These are phyloP conservation scores for Melanostoma scalare DNA, from an alignment of 2,888 invertebrate genomes.

Conservation along the genomic window DNA sequence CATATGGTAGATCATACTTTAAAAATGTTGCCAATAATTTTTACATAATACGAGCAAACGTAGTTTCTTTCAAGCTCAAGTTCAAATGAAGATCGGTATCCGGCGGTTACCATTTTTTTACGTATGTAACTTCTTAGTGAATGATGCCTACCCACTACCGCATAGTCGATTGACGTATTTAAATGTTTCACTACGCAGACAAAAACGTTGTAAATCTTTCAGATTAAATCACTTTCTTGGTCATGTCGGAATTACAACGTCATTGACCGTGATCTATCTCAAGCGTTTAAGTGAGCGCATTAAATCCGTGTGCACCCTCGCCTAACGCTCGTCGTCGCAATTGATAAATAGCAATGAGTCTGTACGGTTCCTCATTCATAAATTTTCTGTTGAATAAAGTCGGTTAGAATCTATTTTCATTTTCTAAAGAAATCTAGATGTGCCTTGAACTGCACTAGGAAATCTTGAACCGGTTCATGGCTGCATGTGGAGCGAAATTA, in stretches of 20 bases:
- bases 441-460: conserved; percentile 55
- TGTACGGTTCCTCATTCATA: conserved; percentile 58
- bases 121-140: background rate
- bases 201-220: conserved; percentile 42
- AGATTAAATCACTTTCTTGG: conserved; percentile 68
- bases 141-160: conserved; percentile 8
- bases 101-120: conserved; percentile 5
- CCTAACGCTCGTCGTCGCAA: conserved; percentile 24
- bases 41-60: no score
- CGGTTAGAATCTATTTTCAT: conserved; percentile 26
- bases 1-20: no score
- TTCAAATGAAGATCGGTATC: conserved; percentile 52
- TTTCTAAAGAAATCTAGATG: conserved; percentile 22
- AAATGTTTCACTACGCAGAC: conserved; percentile 32
- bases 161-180: conserved; percentile 14
- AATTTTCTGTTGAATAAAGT: conserved; percentile 5
- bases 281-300: conserved; percentile 46
- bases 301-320: conserved; percentile 49
- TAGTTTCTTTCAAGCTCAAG: conserved; percentile 30
- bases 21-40: no score
- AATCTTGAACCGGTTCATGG: conserved; percentile 38
- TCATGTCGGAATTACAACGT: conserved; percentile 60
- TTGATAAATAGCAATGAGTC: conserved; percentile 28
- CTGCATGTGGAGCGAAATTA: conserved; percentile 9
- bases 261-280: conserved; percentile 71